Percentiles rank a stretch among this genome's conserved stretches.
Evolutionary conservation across 2,888 invertebrate genomes (phyloP).

Genomic region (Pseudococcus longispinus): DNA sequence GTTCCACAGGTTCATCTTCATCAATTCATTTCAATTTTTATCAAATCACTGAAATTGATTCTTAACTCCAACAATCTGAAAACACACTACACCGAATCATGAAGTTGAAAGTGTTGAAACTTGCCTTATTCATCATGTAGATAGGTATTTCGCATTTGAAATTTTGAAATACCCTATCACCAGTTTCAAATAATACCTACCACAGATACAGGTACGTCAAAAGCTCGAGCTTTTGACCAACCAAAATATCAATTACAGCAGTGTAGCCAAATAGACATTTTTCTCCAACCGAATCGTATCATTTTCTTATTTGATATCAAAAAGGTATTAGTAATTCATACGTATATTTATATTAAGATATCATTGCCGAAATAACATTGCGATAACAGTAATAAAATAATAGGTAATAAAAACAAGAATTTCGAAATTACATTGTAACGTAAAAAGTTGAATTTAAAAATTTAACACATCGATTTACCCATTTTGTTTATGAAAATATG

Average conservation of each 20-base stretch:
- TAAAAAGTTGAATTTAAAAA: background rate
- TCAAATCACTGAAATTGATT: too few species aligned
- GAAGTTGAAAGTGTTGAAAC: too few species aligned
- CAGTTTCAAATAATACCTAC: background rate
- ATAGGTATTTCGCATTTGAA: too few species aligned
- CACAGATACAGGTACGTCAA: background rate
- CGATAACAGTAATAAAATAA: background rate
- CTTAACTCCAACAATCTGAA: too few species aligned
- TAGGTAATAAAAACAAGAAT: background rate
- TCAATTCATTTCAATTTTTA: too few species aligned
- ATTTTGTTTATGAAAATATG: background rate
- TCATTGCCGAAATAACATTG: background rate
- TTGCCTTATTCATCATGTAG: too few species aligned
- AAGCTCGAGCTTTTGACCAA: background rate
- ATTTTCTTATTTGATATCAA: background rate
- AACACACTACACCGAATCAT: too few species aligned
- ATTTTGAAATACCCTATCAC: background rate
- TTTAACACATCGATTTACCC: background rate
- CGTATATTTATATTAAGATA: slow-evolving; percentile 24
- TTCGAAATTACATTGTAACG: background rate
- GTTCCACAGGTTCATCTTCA: too few species aligned
- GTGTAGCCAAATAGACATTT: background rate
- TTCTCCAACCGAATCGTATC: background rate
- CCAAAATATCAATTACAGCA: background rate
- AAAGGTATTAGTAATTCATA: background rate